Base-by-base conservation (phyloP, 2,888 invertebrate genomes). In the Drosophila neonasuta region DNA sequence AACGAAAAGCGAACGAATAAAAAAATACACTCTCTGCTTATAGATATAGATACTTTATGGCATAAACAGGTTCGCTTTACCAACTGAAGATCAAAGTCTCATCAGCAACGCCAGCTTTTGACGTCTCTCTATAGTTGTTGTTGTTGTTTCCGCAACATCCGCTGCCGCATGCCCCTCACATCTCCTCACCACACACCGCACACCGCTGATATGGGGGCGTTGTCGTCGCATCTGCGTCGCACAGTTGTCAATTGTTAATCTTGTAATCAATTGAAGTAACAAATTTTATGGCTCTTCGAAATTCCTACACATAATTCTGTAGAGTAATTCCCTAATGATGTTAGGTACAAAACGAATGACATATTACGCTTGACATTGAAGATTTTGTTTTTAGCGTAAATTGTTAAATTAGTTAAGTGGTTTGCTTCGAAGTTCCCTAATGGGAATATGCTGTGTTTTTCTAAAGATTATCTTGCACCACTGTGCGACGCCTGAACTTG, bases 31-130 rank as follows among this genome's bases (percentile, higher is more conserved):
- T 66, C 67, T 45, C 60, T 69, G 70, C 67, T 68, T 77, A 57
- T 59, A 60, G 60, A 64, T 65, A 69, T 59, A 66, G 70, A 84
- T 79, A 84, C 62, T 78, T 70, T 69, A 70, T 78, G 84, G 49
- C 54, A 49, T 56, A 83, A 80, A 80, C 80, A 64, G 80, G 80
- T 80, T 86, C 77, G 68, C 63, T 66, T 48, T 44, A 41, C 56
- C 50, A 64, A 30, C 46, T 50, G 34, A 67, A 83, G 86, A 81
- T 86, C 86, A 83, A 80, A 80, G 86, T 67, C 82, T 79, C 81
- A 81, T 76, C 86, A 80, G 69, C 79, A 66, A 67, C 70, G 60
- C 59, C 60, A 68, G 66, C 51, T 63, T 80, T 79, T 70, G 70
- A 77, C 63, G 61, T 24, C 24, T 54, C 65, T 65, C 44, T 65